phyloP scores from a whole-genome alignment of 1,140 invertebrate genomes.

The Cyrtorhinus lividipennis region DNA sequence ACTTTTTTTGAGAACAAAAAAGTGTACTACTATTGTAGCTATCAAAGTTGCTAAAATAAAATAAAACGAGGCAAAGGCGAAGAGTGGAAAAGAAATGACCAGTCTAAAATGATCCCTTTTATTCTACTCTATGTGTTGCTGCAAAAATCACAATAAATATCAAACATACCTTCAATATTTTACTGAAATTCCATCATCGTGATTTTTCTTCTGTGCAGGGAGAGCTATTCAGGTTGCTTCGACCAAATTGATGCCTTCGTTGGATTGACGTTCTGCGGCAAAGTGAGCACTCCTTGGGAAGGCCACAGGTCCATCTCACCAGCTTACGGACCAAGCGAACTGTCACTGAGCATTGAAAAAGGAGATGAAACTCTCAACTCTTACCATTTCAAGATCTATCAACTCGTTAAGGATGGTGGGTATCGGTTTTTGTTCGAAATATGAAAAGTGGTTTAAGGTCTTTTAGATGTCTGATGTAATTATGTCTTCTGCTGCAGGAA shows the following conservation, averaged over 20 bases:
- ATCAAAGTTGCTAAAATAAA: too few species aligned
- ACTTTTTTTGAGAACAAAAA: slow-evolving; percentile 12
- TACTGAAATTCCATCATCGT: too few species aligned
- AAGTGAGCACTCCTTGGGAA: slow-evolving; percentile 39
- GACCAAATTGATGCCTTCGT: slow-evolving; percentile 48
- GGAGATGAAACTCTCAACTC: slow-evolving; percentile 40
- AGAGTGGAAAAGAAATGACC: too few species aligned
- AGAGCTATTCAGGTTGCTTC: slow-evolving; percentile 48
- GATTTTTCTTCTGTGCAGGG: too few species aligned
- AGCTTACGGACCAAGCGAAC: slow-evolving; percentile 41
- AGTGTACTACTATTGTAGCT: too few species aligned
- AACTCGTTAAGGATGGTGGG: slow-evolving; percentile 25
- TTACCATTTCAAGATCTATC: slow-evolving; percentile 41
- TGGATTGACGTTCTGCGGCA: slow-evolving; percentile 53
- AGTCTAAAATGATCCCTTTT: too few species aligned
- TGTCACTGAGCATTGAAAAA: slow-evolving; percentile 43
- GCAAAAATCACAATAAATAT: too few species aligned
- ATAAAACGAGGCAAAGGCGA: too few species aligned
- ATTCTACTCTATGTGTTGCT: too few species aligned
- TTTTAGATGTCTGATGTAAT: background rate
- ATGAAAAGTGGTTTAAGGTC: too few species aligned
- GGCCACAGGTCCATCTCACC: slow-evolving; percentile 34
- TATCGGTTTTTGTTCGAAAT: too few species aligned
- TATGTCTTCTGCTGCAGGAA: background rate
- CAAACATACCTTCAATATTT: too few species aligned